Base-by-base conservation (phyloP, 2,113 vertebrate species). In the Epinephelus lanceolatus region DNA sequence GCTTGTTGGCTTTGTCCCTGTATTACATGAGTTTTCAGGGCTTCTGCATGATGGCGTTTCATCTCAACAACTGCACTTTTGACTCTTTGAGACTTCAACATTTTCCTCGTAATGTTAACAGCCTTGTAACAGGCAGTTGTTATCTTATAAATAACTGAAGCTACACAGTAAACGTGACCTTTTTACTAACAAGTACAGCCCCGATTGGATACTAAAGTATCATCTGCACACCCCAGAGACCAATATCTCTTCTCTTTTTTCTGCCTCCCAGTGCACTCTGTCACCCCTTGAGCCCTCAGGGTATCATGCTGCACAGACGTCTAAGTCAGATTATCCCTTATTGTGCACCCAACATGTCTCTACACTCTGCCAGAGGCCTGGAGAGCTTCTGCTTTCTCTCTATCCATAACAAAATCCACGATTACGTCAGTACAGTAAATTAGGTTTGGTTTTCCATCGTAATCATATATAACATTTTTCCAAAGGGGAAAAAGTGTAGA, bases 261-360 rank as follows among this genome's bases (percentile, higher is more conserved):
- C 72, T 83, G 59, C 65, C 42, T 85, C 67, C 21, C 60, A 45
- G 37, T 91, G 92, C 88, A 92, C 92, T 86, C 90, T 49, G 71
- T 91, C 89, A 91, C 85, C 92, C 84, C 74, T 71, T 52, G 74
- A 84, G 89, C 87, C 89, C 90, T 89, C 76, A 21, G 91, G 91
- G 88, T 89, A 71, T 90, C 90, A 84, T 79, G 81, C 86, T 87
- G 86, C 75, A 83, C 45, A 84, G 70, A 56, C 78, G 61, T 88
- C 72, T 78, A 71, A 82, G 91, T 89, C 90, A 71, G 88, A 90
- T 90, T 89, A 89, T 90, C 88, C 81, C 79, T 78, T 49, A 83
- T 86, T 94, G 84, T 90, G 80, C 79, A 23, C 67, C 88, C 87
- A 78, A 88, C 88, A 81, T 90, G 87, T 91, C 78, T 89, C 86